Conservation (phyloP, 2,888 invertebrate genomes). For the Steromphala cineraria region DNA sequence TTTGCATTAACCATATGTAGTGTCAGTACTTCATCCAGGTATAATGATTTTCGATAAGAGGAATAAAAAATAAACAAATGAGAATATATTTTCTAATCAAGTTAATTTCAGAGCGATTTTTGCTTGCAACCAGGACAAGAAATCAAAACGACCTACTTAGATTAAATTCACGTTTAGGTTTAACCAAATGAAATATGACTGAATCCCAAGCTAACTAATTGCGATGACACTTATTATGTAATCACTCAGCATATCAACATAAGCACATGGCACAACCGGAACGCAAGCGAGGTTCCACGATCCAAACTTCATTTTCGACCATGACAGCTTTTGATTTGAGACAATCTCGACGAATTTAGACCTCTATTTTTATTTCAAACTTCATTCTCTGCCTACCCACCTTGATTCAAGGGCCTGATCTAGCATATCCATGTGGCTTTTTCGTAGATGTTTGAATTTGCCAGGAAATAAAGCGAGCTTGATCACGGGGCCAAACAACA, state of each 20-base stretch:
- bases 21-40: too few relatives aligned
- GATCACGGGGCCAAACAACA: slow-evolving; percentile 77
- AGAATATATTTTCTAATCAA: too few relatives aligned
- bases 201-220: not conserved
- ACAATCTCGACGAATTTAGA: not conserved
- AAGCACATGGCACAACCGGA: not conserved
- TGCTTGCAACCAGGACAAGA: not conserved
- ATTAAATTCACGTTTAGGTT: not conserved
- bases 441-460: slow-evolving; percentile 74
- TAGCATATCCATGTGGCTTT: slow-evolving; percentile 75
- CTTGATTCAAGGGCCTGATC: slow-evolving; percentile 74
- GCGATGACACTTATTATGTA: slow-evolving; percentile 4
- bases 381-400: slow-evolving; percentile 53
- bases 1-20: too few relatives aligned
- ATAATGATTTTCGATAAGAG: too few relatives aligned
- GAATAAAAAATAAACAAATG: too few relatives aligned
- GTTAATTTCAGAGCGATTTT: too few relatives aligned
- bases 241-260: slow-evolving; percentile 6
- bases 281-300: not conserved
- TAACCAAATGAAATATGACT: not conserved
- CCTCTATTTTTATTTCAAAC: not conserved
- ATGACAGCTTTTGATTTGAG: slow-evolving; percentile 15
- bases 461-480: slow-evolving; percentile 74
- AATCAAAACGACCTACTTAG: not conserved
- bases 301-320: not conserved